Conservation (phyloP, 2,888 invertebrate species). For the Amiota minor region DNA sequence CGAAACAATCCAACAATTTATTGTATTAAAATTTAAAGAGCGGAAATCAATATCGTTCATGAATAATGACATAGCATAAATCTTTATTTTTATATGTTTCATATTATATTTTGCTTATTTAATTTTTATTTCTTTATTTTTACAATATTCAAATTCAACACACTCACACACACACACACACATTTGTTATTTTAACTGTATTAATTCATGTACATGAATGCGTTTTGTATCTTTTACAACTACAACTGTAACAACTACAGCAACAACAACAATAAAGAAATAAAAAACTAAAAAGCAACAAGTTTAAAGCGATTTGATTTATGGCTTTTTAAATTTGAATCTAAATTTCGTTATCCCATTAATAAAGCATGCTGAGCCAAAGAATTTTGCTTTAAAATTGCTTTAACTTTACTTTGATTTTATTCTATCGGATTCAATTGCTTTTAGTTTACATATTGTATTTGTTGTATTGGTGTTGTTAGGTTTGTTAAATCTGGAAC, state of each 20-base stretch:
- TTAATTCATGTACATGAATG: constrained; percentile 1
- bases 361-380: constrained; percentile 47
- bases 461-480: no score
- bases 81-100: background rate
- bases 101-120: no score
- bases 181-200: constrained; percentile 5
- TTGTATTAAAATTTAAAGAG: no score
- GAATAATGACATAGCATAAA: constrained; percentile 21
- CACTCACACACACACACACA: no score
- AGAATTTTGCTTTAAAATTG: no score
- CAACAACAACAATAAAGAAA: background rate
- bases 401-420: no score
- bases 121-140: no score
- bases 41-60: constrained; percentile 16
- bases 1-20: background rate
- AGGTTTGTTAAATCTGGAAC: no score
- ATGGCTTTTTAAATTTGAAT: constrained; percentile 62
- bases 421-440: no score
- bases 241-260: no score
- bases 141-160: background rate
- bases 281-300: background rate
- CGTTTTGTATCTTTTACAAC: constrained; percentile 12
- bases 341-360: constrained; percentile 62
- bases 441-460: no score
- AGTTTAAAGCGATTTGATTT: constrained; percentile 50